Conservation (phyloP, 2,888 invertebrate genomes). For the Terebella lapidaria region DNA sequence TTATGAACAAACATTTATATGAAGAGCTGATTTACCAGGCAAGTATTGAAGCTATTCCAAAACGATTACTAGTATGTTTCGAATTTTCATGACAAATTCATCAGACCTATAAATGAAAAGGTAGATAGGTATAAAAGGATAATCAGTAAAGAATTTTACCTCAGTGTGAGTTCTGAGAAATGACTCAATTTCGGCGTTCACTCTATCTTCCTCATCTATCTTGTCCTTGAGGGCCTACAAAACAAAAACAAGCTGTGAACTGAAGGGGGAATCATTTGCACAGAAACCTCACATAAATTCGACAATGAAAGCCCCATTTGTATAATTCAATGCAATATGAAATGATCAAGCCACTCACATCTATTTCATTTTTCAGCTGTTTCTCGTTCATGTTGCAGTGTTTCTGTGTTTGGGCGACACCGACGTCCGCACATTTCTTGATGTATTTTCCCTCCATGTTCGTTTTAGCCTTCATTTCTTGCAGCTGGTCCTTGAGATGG, state of each 20-base stretch:
- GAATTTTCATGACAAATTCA: background rate
- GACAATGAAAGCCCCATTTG: no score
- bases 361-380: constrained; percentile 14
- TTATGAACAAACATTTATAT: no score
- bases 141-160: constrained; percentile 11
- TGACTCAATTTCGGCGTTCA: constrained; percentile 49
- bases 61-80: background rate
- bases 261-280: no score
- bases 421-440: constrained; percentile 50
- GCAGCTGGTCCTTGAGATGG: constrained; percentile 52
- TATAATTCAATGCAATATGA: no score
- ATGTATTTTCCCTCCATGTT: constrained; percentile 53
- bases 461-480: constrained; percentile 52
- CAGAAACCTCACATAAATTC: no score
- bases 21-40: no score
- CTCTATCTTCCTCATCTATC: constrained; percentile 50
- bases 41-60: no score
- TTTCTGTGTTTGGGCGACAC: constrained; percentile 51
- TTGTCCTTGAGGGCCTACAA: constrained; percentile 35
- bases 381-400: constrained; percentile 24
- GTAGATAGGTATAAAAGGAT: background rate
- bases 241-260: no score
- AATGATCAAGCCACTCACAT: no score
- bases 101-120: background rate
- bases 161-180: constrained; percentile 45